Evolutionary conservation across 2,113 vertebrate genomes (phyloP), one percentile per base, ranked within the genome.

Genomic region (Seriola aureovittata): DNA sequence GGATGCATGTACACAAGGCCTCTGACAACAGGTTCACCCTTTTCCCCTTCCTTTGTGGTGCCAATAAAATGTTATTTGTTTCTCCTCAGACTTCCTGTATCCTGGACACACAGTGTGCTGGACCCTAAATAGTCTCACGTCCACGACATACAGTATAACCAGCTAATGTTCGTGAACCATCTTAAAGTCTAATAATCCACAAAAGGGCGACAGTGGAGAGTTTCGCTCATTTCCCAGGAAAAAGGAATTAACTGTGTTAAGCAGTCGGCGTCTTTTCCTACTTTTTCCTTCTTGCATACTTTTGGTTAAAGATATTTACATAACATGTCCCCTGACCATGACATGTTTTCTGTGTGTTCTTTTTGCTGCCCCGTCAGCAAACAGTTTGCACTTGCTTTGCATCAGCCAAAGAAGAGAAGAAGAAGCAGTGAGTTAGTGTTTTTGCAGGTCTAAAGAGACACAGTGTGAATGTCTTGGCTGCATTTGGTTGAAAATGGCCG

Each of bases 11-110:
- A 57, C 81, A 86, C 81, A 78, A 76, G 71, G 80, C 79, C 77
- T 81, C 80, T 44, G 50, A 80, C 70, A 77, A 25, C 75, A 86
- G 50, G 19, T 71, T 89, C 71, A 71, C 59, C 64, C 59, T 42
- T 67, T 81, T n/a, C 72, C 29, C 73, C 54, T 83, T 82, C 81
- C 75, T 86, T 50, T 74, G 46, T 40, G 68, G 32, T 29, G 32
- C 55, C 75, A 75, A 82, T 86, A 86, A 77, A 81, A 81, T 62
- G 52, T 54, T 63, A 80, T 81, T 82, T 87, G 60, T 75, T 75
- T 71, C 75, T 85, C 46, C 40, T 78, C 65, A 71, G 9, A 59
- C 75, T 86, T 84, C 82, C 76, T 86, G 76, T 57, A 63, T 87
- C 70, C 72, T 75, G 66, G 59, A 71, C 50, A 68, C 82, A 80